These are phyloP conservation scores for Eriocheir sinensis DNA, from an alignment of 1,140 invertebrate species.

Conservation along the genomic window DNA sequence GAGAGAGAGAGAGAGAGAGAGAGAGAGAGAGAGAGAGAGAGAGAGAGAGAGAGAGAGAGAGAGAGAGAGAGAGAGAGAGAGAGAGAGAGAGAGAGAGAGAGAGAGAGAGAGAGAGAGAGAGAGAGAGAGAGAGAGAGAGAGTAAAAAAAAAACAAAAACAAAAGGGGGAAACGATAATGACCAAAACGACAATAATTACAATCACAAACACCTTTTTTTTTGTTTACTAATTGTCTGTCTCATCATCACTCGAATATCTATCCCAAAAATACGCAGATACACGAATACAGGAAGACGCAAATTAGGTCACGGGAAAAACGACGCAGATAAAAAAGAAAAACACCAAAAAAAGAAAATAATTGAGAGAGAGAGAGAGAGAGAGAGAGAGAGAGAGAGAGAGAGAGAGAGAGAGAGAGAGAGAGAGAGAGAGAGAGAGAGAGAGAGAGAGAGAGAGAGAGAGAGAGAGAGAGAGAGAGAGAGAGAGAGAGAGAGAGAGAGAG, in stretches of 20 bases:
- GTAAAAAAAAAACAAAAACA: not conserved
- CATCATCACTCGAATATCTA: too few species aligned
- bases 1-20: constrained; percentile 18
- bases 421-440: not conserved
- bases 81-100: too few species aligned
- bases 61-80: too few species aligned
- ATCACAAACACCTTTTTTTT: too few species aligned
- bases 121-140: not conserved
- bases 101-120: not conserved
- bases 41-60: not conserved
- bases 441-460: not conserved
- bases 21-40: constrained; percentile 1
- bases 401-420: not conserved
- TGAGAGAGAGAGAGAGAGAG: not conserved
- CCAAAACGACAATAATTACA: too few species aligned
- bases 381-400: not conserved
- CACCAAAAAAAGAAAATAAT: not conserved
- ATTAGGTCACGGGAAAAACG: not conserved
- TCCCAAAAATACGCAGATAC: too few species aligned
- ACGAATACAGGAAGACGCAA: not conserved
- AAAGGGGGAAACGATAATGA: not conserved
- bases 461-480: not conserved
- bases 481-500: not conserved
- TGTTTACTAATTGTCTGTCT: too few species aligned
- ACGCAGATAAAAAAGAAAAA: not conserved